Evolutionary conservation across 1,140 invertebrate genomes (phyloP).

Genomic region (Drosophila parabipectinata): DNA sequence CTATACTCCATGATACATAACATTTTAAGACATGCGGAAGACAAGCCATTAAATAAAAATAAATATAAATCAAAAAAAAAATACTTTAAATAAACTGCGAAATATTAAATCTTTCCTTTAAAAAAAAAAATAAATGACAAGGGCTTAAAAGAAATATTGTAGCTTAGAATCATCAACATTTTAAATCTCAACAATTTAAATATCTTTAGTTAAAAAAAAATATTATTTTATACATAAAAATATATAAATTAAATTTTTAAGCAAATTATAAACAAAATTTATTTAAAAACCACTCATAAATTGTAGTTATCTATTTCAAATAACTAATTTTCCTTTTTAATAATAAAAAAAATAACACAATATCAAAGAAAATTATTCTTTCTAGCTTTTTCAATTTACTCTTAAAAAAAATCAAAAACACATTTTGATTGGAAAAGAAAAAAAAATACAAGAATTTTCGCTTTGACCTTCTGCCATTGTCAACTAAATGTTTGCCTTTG

Average conservation of each 20-base stretch:
- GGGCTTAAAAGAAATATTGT: no score
- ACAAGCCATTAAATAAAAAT: conserved; percentile 11
- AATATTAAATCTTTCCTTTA: conserved; percentile 13
- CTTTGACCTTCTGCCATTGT: conserved; percentile 48
- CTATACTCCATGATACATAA: conserved; percentile 24
- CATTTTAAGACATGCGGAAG: conserved; percentile 20
- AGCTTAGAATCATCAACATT: no score
- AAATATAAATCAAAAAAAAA: conserved; percentile 42
- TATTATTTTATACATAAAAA: no score
- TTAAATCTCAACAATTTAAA: no score
- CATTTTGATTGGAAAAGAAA: conserved; percentile 24
- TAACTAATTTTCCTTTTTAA: background rate
- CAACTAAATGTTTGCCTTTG: conserved; percentile 35
- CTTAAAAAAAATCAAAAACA: background rate
- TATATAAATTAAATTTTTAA: no score
- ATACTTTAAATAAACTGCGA: conserved; percentile 38
- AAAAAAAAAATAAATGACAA: background rate
- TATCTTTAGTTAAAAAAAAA: no score
- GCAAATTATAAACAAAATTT: no score
- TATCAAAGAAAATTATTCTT: background rate
- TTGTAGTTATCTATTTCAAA: background rate
- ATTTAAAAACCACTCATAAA: no score
- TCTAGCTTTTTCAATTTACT: background rate
- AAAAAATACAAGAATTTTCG: conserved; percentile 10
- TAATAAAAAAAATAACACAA: background rate